These are phyloP conservation scores for Mobula hypostoma DNA, from an alignment of 2,113 vertebrate species.

Conservation along the genomic window DNA sequence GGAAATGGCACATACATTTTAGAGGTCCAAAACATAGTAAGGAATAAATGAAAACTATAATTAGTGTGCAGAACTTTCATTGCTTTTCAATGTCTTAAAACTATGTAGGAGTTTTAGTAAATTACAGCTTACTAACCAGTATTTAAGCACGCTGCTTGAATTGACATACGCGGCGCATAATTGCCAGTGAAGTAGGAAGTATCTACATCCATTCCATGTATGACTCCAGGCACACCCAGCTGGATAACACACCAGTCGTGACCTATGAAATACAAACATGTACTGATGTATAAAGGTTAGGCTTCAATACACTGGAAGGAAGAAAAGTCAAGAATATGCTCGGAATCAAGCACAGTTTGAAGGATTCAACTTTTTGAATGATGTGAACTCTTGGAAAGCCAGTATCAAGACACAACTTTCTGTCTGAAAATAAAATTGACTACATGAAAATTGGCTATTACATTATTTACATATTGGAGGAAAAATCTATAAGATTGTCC, in stretches of 20 bases:
- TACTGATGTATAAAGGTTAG: background rate
- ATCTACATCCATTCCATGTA: slow-evolving; percentile 60
- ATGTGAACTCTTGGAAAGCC: background rate
- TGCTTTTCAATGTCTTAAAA: too few relatives aligned
- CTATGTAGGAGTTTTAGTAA: background rate
- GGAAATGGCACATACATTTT: background rate
- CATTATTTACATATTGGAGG: background rate
- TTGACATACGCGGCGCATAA: slow-evolving; percentile 50
- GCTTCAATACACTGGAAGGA: background rate
- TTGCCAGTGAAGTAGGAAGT: slow-evolving; percentile 66
- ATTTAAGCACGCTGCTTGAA: slow-evolving; percentile 59
- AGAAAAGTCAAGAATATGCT: background rate
- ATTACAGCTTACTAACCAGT: slow-evolving; percentile 28
- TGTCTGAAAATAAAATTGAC: background rate
- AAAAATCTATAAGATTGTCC: background rate
- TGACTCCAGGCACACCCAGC: slow-evolving; percentile 54
- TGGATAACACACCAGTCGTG: slow-evolving; percentile 60
- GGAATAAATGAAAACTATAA: background rate
- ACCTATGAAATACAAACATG: slow-evolving; percentile 45
- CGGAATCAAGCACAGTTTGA: background rate
- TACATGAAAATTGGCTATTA: background rate
- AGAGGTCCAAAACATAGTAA: background rate
- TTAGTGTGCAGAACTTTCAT: background rate
- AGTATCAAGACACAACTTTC: background rate
- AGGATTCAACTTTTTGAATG: background rate